Conservation (phyloP, 2,888 invertebrate species). For the Aleiodes testaceus region DNA sequence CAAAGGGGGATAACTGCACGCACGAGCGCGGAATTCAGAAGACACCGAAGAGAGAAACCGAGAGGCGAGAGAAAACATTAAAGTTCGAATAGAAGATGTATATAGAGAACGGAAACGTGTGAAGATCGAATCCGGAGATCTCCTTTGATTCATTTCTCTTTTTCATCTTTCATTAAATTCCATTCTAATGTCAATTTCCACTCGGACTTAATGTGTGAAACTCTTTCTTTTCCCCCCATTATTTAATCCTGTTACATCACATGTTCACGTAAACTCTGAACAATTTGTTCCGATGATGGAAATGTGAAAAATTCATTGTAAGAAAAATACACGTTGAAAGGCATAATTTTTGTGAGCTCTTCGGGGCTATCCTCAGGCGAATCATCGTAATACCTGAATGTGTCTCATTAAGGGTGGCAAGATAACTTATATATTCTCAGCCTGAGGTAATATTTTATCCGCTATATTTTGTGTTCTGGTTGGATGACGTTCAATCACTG, state of each 20-base stretch:
- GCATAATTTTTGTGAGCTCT: conserved; percentile 43
- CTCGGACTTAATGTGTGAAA: no score
- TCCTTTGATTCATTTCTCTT: conserved; percentile 44
- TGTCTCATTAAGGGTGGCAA: conserved; percentile 65
- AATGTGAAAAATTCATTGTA: conserved; percentile 32
- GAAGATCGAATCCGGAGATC: conserved; percentile 24
- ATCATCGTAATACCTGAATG: conserved; percentile 64
- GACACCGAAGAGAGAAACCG: conserved; percentile 35
- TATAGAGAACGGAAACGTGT: conserved; percentile 18
- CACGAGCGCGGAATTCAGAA: conserved; percentile 57
- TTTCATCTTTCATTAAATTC: no score
- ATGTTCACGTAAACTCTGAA: conserved; percentile 25
- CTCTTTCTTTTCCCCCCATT: not conserved
- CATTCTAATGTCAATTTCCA: no score
- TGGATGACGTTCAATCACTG: conserved; percentile 60
- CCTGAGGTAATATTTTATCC: conserved; percentile 43
- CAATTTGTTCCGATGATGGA: conserved; percentile 39
- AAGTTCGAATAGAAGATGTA: conserved; percentile 23
- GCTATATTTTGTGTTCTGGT: conserved; percentile 41
- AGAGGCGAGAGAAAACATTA: conserved; percentile 28
- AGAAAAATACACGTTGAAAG: conserved; percentile 26
- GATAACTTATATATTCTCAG: conserved; percentile 53
- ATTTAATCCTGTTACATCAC: not conserved
- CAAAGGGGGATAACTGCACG: conserved; percentile 53
- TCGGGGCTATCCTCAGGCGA: conserved; percentile 50